These are phyloP conservation scores for Sakesphorus luctuosus DNA, from an alignment of 2,113 vertebrate genomes.

Conservation along the genomic window DNA sequence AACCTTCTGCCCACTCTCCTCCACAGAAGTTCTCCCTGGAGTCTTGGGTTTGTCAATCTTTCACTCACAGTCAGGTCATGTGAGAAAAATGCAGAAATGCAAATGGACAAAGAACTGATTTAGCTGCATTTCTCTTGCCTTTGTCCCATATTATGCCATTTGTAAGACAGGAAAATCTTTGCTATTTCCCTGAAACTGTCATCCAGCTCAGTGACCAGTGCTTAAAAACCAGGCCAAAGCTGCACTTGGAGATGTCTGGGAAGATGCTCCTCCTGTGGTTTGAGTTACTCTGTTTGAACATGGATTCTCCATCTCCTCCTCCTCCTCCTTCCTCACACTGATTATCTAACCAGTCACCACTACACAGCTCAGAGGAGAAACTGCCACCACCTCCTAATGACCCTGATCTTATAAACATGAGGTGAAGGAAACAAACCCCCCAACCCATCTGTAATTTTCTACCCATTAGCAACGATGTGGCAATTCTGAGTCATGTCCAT, in stretches of 20 bases:
- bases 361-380: background rate
- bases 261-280: background rate
- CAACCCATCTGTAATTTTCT: background rate
- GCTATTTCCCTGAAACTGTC: background rate
- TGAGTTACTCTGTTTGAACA: background rate
- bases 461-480: background rate
- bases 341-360: constrained; percentile 46
- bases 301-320: constrained; percentile 13
- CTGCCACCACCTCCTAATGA: background rate
- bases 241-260: background rate
- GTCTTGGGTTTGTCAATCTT: background rate
- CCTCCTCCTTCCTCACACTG: background rate
- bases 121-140: background rate
- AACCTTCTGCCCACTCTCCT: background rate
- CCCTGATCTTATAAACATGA: background rate
- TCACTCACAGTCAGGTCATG: background rate
- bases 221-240: background rate
- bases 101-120: background rate
- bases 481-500: background rate
- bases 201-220: background rate
- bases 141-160: background rate
- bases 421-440: background rate
- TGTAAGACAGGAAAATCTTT: background rate
- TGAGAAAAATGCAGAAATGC: background rate
- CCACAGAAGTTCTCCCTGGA: background rate